Evolutionary conservation across 2,113 vertebrate species (phyloP), one percentile per base, ranked within the genome.

Genomic region (Steatornis caripensis): DNA sequence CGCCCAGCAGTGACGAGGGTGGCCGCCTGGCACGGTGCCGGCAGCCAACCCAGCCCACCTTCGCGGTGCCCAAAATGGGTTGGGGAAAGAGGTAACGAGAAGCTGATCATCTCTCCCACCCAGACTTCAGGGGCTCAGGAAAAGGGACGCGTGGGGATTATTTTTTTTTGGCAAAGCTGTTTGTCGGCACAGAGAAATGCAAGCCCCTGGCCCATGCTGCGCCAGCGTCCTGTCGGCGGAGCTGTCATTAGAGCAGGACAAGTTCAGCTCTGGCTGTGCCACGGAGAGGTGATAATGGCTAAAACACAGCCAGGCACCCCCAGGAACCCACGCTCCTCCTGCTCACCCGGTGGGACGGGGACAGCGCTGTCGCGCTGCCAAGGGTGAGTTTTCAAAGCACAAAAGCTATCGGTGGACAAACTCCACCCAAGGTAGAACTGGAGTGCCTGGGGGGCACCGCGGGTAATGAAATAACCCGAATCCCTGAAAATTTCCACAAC

Each of bases 211-310:
- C 13, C 11, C 1, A 0, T 57, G 15, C 54, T 15, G 61, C 68
- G 72, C 17, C 1, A 0, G 1, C 2, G 26, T 60, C 39, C 57
- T 10, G 0, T 13, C 2, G 3, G 51, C 4, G 0, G 53, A 61
- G 65, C 22, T 3, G 2, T 4, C 3, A 6, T 15, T 11, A 9
- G 39, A 65, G 62, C 57, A 26, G 68, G 80, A 34, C 32, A 22
- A 61, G 36, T 37, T 70, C 5, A 0, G 45, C 71, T 84, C 86
- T 65, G 62, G 36, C 45, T 49, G 51, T 65, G 64, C 78, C 74
- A 3, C 7, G 11, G 36, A 0, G 1, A 54, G 46, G 26, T 61
- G 12, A 53, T 49, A 14, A 22, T n/a, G 49, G 39, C n/a, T 48
- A 30, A 65, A 90, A 11, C 6, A 1, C 26, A 45, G 11, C 30